Base-by-base conservation (phyloP, 2,888 invertebrate genomes). In the Apodemia hepburni region DNA sequence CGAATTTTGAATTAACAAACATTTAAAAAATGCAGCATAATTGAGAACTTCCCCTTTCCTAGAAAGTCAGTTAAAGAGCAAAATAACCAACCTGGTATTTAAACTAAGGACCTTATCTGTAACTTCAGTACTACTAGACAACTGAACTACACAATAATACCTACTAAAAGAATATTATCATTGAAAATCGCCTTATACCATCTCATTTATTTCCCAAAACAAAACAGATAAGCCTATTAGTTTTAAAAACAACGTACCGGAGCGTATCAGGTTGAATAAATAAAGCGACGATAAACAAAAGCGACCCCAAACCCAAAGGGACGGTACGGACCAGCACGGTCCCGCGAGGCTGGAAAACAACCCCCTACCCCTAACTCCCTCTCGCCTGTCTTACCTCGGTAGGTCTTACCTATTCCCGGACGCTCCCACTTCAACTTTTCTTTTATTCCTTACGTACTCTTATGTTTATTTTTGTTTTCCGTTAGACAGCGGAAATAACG, bases 381-480 rank as follows among this genome's bases (percentile, higher is more conserved):
- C 69, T 66, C 70, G 67, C 71, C 68, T 66, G 42, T 42, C 42
- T 42, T 51, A 51, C 42, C 70, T 70, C 68, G 29, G 51, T 64
- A 69, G 72, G 71, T 75, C 78, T 76, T 77, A 75, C 78, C 75
- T 77, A 75, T 75, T 42, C 80, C 80, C 77, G 81, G 81, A 74
- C 84, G 86, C 86, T 87, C 88, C 87, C 86, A 87, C 89, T 89
- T 79, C 78, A 89, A 77, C 75, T 75, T 86, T 87, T 85, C 88
- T 88, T 89, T 90, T 89, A 89, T 90, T 86, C 87, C 82, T 79
- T 77, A 80, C 85, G 82, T 82, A 81, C 86, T 84, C 86, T 84
- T 85, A 78, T 85, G 83, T 87, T 88, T 88, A 88, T 90, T 90
- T 90, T 90, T 90, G 90, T 90, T 90, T 89, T 87, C 85, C 80